Base-by-base conservation (phyloP, 2,888 invertebrate genomes). In the Ctenicera cuprea region DNA sequence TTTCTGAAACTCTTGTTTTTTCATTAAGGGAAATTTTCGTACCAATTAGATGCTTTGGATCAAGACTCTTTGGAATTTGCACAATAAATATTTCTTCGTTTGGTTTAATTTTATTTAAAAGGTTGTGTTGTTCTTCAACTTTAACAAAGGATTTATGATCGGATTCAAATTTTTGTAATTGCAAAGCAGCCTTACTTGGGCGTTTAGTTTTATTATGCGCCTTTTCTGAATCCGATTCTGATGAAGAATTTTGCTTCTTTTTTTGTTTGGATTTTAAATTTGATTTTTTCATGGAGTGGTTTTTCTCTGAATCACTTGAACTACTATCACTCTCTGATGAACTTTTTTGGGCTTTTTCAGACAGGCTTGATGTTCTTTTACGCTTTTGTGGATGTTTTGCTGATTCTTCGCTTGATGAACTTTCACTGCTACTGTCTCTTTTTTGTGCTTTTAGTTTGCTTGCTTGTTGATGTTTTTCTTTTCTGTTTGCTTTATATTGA, bases 11-110 rank as follows among this genome's bases (percentile, higher is more conserved):
- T 67, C 54, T 67, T 3, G 54, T 59, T 0, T 18, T 63, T n/a
- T 74, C 48, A 7, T 0, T 37, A 4, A 76, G 65, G 9, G 72
- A 54, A 22, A 78, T 52, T 50, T 62, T 65, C 16, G 65, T 61
- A 3, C 71, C 74, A 3, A 71, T 14, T 20, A 78, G 41, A 14
- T 14, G 22, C 14, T 66, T 26, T 9, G 73, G 75, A 52, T 70
- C 68, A 14, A 78, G 11, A 11, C 37, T 69, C 26, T 76, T 75
- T 37, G 78, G 74, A n/a, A 74, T 57, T 48, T 77, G 77, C 59
- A 73, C 65, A 1, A 77, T 43, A 69, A 68, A 77, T n/a, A 71
- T 22, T 68, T 75, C 68, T 38, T 75, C 59, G 18, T 74, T 66
- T 20, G 67, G 33, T 26, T 64, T 62, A 18, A 71, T 22, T 57